Evolutionary conservation across 2,888 invertebrate genomes (phyloP), one percentile per base, ranked within the genome.

Genomic region (Spisula subtruncata): DNA sequence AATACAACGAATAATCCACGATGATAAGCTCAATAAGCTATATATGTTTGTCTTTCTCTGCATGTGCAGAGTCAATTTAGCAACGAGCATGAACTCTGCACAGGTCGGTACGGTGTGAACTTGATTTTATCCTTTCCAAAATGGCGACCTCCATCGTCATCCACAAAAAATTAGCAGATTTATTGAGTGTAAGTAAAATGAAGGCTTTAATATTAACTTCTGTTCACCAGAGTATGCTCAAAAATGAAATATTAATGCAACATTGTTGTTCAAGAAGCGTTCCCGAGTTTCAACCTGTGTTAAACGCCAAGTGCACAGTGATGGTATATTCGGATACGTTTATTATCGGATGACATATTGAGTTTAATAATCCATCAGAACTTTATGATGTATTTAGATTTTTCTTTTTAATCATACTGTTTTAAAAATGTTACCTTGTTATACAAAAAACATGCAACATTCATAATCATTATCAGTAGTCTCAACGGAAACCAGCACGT

Each of bases 91-190:
- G 5, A 51, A 51, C 51, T 51, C 51, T 51, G 12, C 51, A 51
- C 14, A 51, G 51, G 16, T n/a, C n/a, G 56, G 56, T 16, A 5
- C 60, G 20, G 60, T 20, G 5, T 60, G n/a, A 8, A 20, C 1
- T 60, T 1, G 20, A 1, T 1, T 20, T 60, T n/a, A 60, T n/a
- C 25, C 60, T n/a, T 60, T 60, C 20, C 54, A 60, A 60, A 16
- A 71, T 71, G 71, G 71, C 71, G 56, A 18, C 56, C 12, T 41
- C 83, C 25, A 41, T 83, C 41, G 35, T 83, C 35, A 41, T 83
- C 18, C 25, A 54, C n/a, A 41, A 83, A n/a, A 83, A 35, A 5
- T 29, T 83, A 12, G 83, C 83, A 83, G 83, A 83, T 83, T 83
- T 83, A 1, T 83, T 83, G 41, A n/a, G 60, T 83, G 83, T 83